These are phyloP conservation scores for Drosophila ogumai DNA, from an alignment of 1,140 invertebrate species.

Conservation along the genomic window DNA sequence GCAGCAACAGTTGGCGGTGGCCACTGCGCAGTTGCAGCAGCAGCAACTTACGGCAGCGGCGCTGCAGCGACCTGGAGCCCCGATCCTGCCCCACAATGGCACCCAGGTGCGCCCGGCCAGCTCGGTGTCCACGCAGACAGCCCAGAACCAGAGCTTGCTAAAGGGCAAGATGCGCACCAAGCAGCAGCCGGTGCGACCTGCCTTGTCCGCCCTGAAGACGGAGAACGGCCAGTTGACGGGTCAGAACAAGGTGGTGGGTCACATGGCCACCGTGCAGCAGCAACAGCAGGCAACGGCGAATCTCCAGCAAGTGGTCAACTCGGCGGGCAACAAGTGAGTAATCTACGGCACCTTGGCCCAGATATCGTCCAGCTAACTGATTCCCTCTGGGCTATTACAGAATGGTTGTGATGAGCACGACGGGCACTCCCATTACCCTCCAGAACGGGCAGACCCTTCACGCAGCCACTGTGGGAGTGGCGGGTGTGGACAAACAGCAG, in stretches of 20 bases:
- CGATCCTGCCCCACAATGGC: slow-evolving; percentile 87
- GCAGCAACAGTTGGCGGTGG: slow-evolving; percentile 59
- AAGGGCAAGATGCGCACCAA: slow-evolving; percentile 83
- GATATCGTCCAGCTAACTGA: background rate
- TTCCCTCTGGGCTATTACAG: slow-evolving; percentile 35
- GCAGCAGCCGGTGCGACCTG: slow-evolving; percentile 86
- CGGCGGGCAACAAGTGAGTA: slow-evolving; percentile 79
- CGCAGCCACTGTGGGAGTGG: slow-evolving; percentile 37
- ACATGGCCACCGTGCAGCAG: slow-evolving; percentile 47
- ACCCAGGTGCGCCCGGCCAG: slow-evolving; percentile 89
- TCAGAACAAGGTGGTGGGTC: slow-evolving; percentile 84
- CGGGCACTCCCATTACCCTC: slow-evolving; percentile 78
- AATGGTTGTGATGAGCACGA: slow-evolving; percentile 84
- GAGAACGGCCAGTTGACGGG: slow-evolving; percentile 87
- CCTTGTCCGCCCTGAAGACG: slow-evolving; percentile 87
- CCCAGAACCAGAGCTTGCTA: slow-evolving; percentile 84
- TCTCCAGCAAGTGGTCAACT: slow-evolving; percentile 84
- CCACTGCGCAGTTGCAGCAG: slow-evolving; percentile 58
- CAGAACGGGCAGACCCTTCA: slow-evolving; percentile 81
- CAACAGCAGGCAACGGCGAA: slow-evolving; percentile 79
- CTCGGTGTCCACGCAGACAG: slow-evolving; percentile 91
- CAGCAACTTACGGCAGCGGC: slow-evolving; percentile 62
- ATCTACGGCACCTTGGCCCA: background rate
- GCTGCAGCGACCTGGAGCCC: slow-evolving; percentile 63
- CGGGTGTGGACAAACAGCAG: slow-evolving; percentile 68